Evolutionary conservation across 2,113 vertebrate species (phyloP), one percentile per base, ranked within the genome.

Genomic region (Pollimyrus isidori): DNA sequence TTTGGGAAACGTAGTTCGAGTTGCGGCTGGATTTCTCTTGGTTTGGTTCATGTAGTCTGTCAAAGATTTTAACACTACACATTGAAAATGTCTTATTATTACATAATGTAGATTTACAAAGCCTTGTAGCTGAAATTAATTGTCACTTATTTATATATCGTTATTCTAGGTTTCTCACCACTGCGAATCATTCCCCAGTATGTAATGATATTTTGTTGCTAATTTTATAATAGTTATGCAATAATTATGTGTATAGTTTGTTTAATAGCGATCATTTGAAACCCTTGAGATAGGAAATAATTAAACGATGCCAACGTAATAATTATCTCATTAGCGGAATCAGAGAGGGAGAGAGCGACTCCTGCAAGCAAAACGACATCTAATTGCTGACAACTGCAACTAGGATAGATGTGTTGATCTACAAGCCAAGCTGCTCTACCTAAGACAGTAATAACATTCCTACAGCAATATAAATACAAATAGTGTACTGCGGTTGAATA

Each of bases 231-330:
- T 84, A 23, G 21, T 48, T 84, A 46, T 84, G 17, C 39, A 84
- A 46, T 84, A 84, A 10, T 84, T 46, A 48, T 84, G 21, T 84
- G 7, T 23, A 46, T 84, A 84, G 26, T 45, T 46, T 48, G 39
- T 46, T 84, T 48, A 84, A n/a, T 21, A 84, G 21, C 21, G 23
- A 23, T 45, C 21, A 46, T 48, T 48, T 84, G 82, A 84, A 84
- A 46, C 82, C 42, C 45, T 46, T 84, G 82, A 19, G 42, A 42
- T 23, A 84, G 50, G 30, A 21, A 56, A 89, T 35, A 58, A 52
- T 80, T 82, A 89, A 89, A 26, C 49, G 23, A 80, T 53, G 88
- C 49, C 50, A 89, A 49, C 80, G 49, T 56, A 42, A 53, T 89
- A 83, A 56, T 56, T 53, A 50, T 45, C 30, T 52, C 76, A 82